Evolutionary conservation across 2,113 vertebrate species (phyloP).

Genomic region (Rana temporaria): DNA sequence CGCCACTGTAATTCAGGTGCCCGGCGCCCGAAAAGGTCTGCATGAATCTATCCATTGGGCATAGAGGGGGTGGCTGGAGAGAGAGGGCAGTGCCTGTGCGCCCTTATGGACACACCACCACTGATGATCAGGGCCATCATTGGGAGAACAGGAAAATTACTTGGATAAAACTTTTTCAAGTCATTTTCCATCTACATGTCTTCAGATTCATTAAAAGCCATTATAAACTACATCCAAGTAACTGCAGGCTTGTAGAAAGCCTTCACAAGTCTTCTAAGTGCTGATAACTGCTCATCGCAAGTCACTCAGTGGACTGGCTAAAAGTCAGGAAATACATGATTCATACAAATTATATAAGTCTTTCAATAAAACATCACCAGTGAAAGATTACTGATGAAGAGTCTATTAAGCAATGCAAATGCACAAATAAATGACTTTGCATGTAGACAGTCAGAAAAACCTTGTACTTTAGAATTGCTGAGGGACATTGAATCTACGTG

Average conservation of each 20-base stretch:
- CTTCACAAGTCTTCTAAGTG: conserved; percentile 7
- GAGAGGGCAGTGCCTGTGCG: no score
- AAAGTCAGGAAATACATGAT: conserved; percentile 11
- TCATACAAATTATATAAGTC: conserved; percentile 22
- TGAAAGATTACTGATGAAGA: conserved; percentile 23
- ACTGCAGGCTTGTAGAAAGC: not conserved
- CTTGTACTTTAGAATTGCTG: conserved; percentile 10
- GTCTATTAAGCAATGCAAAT: conserved; percentile 20
- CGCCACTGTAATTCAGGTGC: no score
- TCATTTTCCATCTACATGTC: no score
- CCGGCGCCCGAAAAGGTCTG: no score
- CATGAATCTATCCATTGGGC: no score
- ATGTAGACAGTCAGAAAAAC: not conserved
- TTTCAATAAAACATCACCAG: conserved; percentile 38
- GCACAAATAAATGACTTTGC: conserved; percentile 4
- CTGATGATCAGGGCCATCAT: no score
- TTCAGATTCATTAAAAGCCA: no score
- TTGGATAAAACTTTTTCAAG: no score
- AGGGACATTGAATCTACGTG: not conserved
- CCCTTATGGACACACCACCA: no score
- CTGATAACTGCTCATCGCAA: conserved; percentile 6
- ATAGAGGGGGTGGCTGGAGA: no score
- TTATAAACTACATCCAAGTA: conserved; percentile 4
- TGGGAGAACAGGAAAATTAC: no score
- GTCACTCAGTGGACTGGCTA: conserved; percentile 10